These are phyloP conservation scores for Anoplophora glabripennis DNA, from an alignment of 1,140 invertebrate genomes.

Conservation along the genomic window DNA sequence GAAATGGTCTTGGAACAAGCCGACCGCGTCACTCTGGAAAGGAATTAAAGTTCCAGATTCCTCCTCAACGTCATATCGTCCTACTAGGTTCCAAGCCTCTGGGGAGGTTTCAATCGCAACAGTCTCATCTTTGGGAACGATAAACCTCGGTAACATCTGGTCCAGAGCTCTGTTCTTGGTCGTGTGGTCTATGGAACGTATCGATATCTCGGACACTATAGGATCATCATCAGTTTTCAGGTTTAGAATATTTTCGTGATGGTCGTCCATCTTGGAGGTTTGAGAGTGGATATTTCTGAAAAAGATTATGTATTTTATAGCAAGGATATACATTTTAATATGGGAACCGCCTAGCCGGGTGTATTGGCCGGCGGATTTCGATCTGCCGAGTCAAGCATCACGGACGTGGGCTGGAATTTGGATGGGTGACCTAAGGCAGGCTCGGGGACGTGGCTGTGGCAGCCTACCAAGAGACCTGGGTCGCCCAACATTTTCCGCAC, in stretches of 20 bases:
- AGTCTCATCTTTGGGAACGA: constrained; percentile 39
- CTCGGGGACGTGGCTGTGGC: too few species aligned
- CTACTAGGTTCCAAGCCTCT: constrained; percentile 46
- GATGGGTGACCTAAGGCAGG: too few species aligned
- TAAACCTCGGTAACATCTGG: constrained; percentile 42
- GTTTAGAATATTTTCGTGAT: constrained; percentile 16
- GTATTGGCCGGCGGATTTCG: too few species aligned
- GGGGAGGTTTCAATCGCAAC: constrained; percentile 32
- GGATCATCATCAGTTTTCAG: constrained; percentile 26
- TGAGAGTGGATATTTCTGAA: background rate
- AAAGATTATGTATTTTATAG: too few species aligned
- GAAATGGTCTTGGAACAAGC: constrained; percentile 42
- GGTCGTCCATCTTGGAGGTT: background rate
- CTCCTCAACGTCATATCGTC: constrained; percentile 48
- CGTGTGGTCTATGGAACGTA: constrained; percentile 3
- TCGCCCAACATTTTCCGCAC: too few species aligned
- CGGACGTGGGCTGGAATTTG: too few species aligned
- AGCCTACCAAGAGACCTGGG: too few species aligned
- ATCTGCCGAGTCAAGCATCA: too few species aligned
- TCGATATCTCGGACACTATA: constrained; percentile 15
- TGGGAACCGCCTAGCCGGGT: too few species aligned
- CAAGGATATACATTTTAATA: too few species aligned
- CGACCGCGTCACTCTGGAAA: constrained; percentile 41
- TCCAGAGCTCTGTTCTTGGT: constrained; percentile 31
- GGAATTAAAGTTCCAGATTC: constrained; percentile 47